phyloP scores from a whole-genome alignment of 1,140 invertebrate species.

The Plectus sambesii region DNA sequence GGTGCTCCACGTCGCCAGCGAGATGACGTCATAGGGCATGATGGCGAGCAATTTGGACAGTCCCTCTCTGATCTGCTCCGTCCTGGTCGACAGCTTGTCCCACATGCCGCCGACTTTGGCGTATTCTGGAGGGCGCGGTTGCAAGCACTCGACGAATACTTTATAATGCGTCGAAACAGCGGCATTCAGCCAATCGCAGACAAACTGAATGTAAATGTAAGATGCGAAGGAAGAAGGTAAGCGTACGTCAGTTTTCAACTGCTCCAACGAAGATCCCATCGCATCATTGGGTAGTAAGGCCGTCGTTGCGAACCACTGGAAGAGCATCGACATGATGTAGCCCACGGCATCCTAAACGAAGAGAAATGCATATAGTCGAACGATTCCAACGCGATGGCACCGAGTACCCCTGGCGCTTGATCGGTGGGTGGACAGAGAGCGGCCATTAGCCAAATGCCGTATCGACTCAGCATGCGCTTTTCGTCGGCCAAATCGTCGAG shows the following conservation, averaged over 20 bases:
- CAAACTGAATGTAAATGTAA: conserved; percentile 53
- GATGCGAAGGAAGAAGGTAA: conserved; percentile 9
- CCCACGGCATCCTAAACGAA: conserved; percentile 65
- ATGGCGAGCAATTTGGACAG: conserved; percentile 69
- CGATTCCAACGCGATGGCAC: not conserved
- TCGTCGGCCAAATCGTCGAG: conserved; percentile 54
- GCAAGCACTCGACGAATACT: conserved; percentile 69
- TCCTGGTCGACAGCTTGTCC: conserved; percentile 67
- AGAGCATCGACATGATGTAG: conserved; percentile 80
- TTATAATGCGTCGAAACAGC: conserved; percentile 74
- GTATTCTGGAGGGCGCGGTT: conserved; percentile 76
- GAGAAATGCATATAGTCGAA: conserved; percentile 2
- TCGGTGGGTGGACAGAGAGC: conserved; percentile 76
- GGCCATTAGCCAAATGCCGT: conserved; percentile 90
- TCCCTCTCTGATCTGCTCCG: conserved; percentile 83
- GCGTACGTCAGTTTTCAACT: conserved; percentile 66
- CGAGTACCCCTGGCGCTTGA: conserved; percentile 55
- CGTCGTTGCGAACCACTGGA: conserved; percentile 98
- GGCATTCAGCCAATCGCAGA: conserved; percentile 76
- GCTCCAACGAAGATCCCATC: conserved; percentile 68
- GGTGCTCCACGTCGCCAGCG: conserved; percentile 83
- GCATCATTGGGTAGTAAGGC: conserved; percentile 86
- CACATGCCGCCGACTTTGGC: conserved; percentile 83
- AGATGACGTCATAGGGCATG: conserved; percentile 93
- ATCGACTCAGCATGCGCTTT: conserved; percentile 75